phyloP scores from a whole-genome alignment of 2,797 vertebrate genomes.

The Rhinella marina region DNA sequence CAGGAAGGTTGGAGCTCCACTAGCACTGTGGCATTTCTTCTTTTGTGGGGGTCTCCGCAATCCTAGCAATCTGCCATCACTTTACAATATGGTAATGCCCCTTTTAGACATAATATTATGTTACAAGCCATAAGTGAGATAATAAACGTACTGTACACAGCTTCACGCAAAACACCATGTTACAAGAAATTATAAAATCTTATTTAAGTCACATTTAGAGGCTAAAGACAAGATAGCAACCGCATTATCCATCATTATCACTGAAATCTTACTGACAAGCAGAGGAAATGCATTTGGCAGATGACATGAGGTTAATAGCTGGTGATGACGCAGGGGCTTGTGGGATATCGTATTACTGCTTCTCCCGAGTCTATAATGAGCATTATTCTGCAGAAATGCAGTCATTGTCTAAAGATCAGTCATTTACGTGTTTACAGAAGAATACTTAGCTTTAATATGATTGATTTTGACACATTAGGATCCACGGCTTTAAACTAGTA shows the following conservation, averaged over 20 bases:
- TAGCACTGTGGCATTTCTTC: too few relatives aligned
- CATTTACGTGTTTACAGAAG: not conserved
- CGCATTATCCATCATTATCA: not conserved
- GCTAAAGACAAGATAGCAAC: not conserved
- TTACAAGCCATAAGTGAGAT: not conserved
- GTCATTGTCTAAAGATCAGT: not conserved
- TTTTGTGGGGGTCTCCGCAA: too few relatives aligned
- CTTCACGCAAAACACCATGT: not conserved
- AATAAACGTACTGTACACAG: not conserved
- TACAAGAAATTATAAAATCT: not conserved
- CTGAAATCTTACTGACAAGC: constrained; percentile 9
- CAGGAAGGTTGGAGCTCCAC: too few relatives aligned
- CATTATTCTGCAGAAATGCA: not conserved
- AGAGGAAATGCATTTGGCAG: constrained; percentile 27
- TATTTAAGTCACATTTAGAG: not conserved
- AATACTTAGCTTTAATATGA: not conserved
- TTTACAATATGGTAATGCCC: too few relatives aligned
- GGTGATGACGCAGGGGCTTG: not conserved
- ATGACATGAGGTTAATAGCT: constrained; percentile 1
- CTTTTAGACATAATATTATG: not conserved
- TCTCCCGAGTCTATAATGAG: not conserved
- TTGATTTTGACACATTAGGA: not conserved
- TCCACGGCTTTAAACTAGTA: not conserved
- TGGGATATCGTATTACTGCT: not conserved
- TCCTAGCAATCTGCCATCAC: too few relatives aligned